These are phyloP conservation scores for Heliconius hermathena DNA, from an alignment of 1,140 invertebrate species.

Conservation along the genomic window DNA sequence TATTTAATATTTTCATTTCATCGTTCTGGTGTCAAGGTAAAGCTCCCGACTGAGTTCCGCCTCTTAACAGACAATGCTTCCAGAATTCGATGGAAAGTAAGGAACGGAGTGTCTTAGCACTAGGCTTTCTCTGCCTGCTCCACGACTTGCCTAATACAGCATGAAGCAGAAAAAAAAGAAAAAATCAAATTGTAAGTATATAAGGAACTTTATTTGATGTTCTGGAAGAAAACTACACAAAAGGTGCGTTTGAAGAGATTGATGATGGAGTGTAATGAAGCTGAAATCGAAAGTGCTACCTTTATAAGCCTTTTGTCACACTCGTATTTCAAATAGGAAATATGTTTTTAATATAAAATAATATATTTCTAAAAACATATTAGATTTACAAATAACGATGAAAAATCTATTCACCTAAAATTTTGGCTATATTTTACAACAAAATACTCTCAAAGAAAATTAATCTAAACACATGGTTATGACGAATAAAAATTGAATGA, in stretches of 20 bases:
- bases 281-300: constrained; percentile 6
- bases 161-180: not conserved
- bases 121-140: too few relatives aligned
- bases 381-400: too few relatives aligned
- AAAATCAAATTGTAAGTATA: not conserved
- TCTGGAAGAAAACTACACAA: not conserved
- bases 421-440: not conserved
- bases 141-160: too few relatives aligned
- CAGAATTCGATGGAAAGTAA: too few relatives aligned
- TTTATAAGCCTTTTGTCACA: not conserved
- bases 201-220: not conserved
- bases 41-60: too few relatives aligned
- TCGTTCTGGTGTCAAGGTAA: too few relatives aligned
- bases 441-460: constrained; percentile 2
- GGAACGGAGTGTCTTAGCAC: too few relatives aligned
- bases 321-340: not conserved
- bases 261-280: constrained; percentile 3
- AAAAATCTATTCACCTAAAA: too few relatives aligned
- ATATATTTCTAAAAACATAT: too few relatives aligned
- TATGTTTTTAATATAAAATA: not conserved
- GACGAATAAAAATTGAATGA: not conserved
- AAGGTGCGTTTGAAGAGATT: not conserved
- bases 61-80: too few relatives aligned
- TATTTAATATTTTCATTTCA: too few relatives aligned
- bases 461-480: not conserved